phyloP scores from a whole-genome alignment of 2,113 vertebrate species.

The Electrona antarctica region DNA sequence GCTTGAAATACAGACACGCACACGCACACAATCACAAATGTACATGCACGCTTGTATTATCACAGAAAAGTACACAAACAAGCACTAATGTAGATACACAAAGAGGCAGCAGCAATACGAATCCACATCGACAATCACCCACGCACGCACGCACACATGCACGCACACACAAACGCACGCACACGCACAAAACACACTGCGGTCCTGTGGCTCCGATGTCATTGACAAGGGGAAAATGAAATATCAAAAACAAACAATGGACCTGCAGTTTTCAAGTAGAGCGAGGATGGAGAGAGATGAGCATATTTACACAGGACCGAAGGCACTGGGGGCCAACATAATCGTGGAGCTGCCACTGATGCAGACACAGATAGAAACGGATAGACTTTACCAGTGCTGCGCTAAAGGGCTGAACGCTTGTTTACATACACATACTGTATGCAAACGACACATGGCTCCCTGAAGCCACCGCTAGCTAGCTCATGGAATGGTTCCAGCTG shows the following conservation, averaged over 20 bases:
- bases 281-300: slow-evolving; percentile 1
- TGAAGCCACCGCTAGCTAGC: slow-evolving; percentile 30
- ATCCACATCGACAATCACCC: neutral
- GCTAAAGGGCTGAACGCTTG: slow-evolving; percentile 20
- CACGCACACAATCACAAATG: neutral
- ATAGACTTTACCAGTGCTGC: slow-evolving; percentile 25
- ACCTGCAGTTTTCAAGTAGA: slow-evolving; percentile 36
- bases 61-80: no score
- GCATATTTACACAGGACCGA: slow-evolving; percentile 36
- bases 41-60: neutral
- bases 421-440: slow-evolving; percentile 50
- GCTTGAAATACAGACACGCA: neutral
- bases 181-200: neutral
- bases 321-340: neutral
- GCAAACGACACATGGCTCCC: slow-evolving; percentile 36
- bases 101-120: no score
- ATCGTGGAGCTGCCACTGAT: slow-evolving; percentile 23
- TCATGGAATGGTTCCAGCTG: slow-evolving; percentile 44
- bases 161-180: neutral
- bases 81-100: no score
- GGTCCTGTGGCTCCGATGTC: slow-evolving; percentile 2
- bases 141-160: neutral
- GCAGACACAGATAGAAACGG: slow-evolving; percentile 15
- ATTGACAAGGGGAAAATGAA: slow-evolving; percentile 34
- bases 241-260: slow-evolving; percentile 42